Percentiles rank a stretch among this genome's conserved stretches.
Evolutionary conservation across 2,888 invertebrate species (phyloP).

Genomic region (Willowsia nigromaculata): DNA sequence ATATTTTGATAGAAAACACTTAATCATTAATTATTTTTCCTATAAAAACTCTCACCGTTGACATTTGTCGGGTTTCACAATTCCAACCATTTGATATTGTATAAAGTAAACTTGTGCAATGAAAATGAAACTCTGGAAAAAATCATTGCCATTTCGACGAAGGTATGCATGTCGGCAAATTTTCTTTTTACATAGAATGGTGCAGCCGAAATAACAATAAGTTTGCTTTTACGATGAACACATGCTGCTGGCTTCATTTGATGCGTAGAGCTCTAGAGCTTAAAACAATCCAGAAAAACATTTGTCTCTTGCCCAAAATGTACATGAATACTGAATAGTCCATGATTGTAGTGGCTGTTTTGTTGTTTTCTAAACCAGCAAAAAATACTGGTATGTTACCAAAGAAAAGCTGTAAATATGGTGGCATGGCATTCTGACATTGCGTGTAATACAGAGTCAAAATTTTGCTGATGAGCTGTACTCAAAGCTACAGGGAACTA

Average conservation of each 20-base stretch:
- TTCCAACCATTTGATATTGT: no score
- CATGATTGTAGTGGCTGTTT: not conserved
- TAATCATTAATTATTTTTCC: no score
- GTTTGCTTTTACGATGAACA: conserved; percentile 45
- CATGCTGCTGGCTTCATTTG: conserved; percentile 33
- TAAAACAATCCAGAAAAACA: not conserved
- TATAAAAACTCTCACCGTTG: no score
- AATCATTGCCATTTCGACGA: not conserved
- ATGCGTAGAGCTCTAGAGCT: not conserved
- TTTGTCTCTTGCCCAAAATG: not conserved
- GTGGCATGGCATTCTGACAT: not conserved
- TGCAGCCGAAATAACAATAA: conserved; percentile 36
- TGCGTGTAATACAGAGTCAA: not conserved
- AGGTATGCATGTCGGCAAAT: conserved; percentile 44
- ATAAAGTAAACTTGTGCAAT: not conserved
- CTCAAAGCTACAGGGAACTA: conserved; percentile 6
- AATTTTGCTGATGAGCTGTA: not conserved
- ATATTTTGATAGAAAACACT: no score
- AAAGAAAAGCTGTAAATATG: conserved; percentile 25
- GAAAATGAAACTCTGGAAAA: not conserved
- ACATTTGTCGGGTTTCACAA: no score
- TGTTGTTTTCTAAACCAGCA: not conserved
- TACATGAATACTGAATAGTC: not conserved
- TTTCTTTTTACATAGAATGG: conserved; percentile 27
- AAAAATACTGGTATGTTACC: conserved; percentile 8